Base-by-base conservation (phyloP, 2,113 vertebrate species). In the Electrona antarctica region DNA sequence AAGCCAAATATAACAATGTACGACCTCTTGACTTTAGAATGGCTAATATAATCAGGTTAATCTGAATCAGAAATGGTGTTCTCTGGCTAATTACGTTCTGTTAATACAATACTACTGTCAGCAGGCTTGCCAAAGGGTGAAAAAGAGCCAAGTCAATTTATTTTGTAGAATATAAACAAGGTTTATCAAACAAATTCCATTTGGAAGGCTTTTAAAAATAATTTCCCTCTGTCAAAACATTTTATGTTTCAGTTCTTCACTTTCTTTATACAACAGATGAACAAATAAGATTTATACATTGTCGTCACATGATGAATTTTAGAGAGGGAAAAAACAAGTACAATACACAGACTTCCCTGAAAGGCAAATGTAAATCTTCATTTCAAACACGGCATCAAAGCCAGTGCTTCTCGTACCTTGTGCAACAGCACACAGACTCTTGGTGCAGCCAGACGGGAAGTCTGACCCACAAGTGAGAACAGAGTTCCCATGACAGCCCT, bases 111-210 rank as follows among this genome's bases (percentile, higher is more conserved):
- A 6, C 4, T 33, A 4, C 33, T 41, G 1, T 41, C 33, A 41
- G 33, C 33, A 60, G 60, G 29, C 11, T n/a, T n/a, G n/a, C 8
- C 4, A 29, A 65, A 67, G 52, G 1, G 28, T 8, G 55, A 55
- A 29, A 51, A 0, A 64, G n/a, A 77, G 7, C 4, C 12, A 0
- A 67, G 45, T 52, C 54, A 8, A 48, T 28, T 52, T 21, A 56
- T 60, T 21, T 52, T 52, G 8, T 52, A 69, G 67, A 65, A 82
- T 78, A 84, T 83, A 84, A 84, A 76, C 67, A 33, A 52, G 83
- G 65, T 78, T 84, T 84, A 81, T 78, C 57, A 71, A 85, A 81
- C 64, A 52, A 0, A 62, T 69, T 78, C 78, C 64, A 67, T 59
- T 64, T 57, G 51, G 72, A 69, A 67, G 14, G 49, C 64, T 64